Percentiles rank a stretch among this genome's conserved stretches.
These are phyloP conservation scores for Globicephala melas DNA, from an alignment of 2,113 vertebrate genomes.

Conservation along the genomic window DNA sequence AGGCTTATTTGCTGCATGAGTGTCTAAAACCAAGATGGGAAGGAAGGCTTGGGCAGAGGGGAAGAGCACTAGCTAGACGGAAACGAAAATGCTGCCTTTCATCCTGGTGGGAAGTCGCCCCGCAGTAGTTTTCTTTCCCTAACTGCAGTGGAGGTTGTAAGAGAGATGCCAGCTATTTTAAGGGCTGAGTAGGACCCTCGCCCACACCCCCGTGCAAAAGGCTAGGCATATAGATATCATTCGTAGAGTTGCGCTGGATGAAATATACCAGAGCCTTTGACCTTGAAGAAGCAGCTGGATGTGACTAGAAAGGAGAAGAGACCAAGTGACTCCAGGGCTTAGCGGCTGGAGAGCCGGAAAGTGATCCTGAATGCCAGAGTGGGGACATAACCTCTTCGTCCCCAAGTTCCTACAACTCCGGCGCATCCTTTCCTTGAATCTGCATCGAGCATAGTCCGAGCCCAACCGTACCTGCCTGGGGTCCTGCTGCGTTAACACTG, in stretches of 20 bases:
- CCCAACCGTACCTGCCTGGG: accelerated
- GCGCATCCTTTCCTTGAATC: neutral
- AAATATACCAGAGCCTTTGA: neutral
- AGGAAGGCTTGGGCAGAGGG: neutral
- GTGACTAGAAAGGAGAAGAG: neutral
- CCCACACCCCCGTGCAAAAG: neutral
- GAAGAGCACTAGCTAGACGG: accelerated
- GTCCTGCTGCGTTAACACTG: accelerated
- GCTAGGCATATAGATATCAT: accelerated
- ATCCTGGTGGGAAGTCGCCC: accelerated
- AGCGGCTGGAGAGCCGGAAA: neutral
- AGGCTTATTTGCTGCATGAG: accelerated
- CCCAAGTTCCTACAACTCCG: neutral
- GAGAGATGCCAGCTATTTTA: accelerated
- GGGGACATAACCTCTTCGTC: accelerated
- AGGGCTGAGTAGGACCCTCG: neutral
- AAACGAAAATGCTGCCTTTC: accelerated
- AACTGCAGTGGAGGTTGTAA: accelerated
- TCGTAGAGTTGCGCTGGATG: neutral
- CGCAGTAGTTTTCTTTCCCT: accelerated
- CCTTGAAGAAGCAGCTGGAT: neutral
- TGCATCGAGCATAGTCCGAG: accelerated
- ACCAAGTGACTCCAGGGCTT: neutral
- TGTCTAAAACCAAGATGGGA: neutral
- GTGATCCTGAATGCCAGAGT: accelerated